Base-by-base conservation (phyloP, 1,140 invertebrate genomes). In the Drosophila mauritiana region DNA sequence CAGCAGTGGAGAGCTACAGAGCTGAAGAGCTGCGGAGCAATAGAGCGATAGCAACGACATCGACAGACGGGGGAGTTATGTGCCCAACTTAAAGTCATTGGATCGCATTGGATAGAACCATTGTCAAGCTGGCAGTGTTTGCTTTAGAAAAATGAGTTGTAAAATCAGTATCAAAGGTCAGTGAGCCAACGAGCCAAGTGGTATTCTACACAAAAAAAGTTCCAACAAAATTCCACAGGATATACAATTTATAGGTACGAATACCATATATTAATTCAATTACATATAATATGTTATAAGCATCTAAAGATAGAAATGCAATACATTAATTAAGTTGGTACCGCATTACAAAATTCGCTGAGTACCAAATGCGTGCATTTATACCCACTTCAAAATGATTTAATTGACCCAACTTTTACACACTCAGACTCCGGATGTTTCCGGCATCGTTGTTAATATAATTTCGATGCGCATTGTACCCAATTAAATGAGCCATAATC, bases 11-110 rank as follows among this genome's bases (percentile, higher is more conserved):
- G 46, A 65, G 42, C 55, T 57, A 63, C 10, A 31, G 37, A 39
- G 61, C 43, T 45, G 37, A 49, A 53, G 46, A 65, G 42, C 55
- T 61, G 63, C 20, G 31, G 31, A 39, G 25, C 20, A 22, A 53
- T 20, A 69, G 54, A 36, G 42, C 48, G 45, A 64, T 69, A 52
- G 59, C 39, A 64, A 43, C 68, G 73, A 86, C 82, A 85, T 81
- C 81, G 78, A 86, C 78, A 86, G 58, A 68, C 73, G 20, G 56
- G 46, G 37, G 42, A 67, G 68, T 63, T 86, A 78, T 78, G 68
- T 70, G 63, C 46, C 25, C 63, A 64, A 57, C 64, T 74, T 55
- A 20, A 78, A 78, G 39, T 72, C 56, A n/a, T n/a, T n/a, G n/a
- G n/a, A n/a, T n/a, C 17, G 22, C 22, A 55, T 4, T 57, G 10